These are phyloP conservation scores for Pollenia griseotomentosa DNA, from an alignment of 2,888 invertebrate genomes.

Conservation along the genomic window DNA sequence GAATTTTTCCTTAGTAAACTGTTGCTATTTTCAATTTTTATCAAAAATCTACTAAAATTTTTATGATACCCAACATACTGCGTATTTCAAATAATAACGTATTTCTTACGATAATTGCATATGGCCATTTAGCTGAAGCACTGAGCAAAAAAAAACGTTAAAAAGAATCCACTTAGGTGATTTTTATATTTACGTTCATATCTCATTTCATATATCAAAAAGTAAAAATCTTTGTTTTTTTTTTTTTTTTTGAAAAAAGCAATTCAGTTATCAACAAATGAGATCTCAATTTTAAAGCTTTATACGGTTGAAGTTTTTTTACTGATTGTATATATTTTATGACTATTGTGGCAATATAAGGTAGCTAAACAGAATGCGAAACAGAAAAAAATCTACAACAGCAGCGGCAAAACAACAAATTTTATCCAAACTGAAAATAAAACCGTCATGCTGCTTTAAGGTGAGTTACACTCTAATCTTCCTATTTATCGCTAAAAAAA, in stretches of 20 bases:
- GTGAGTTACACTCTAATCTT: constrained; percentile 72
- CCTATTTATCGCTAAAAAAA: constrained; percentile 70
- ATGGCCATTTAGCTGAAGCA: constrained; percentile 51
- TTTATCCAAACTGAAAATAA: constrained; percentile 60
- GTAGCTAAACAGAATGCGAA: constrained; percentile 53
- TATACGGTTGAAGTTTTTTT: constrained; percentile 64
- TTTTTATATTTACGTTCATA: constrained; percentile 72
- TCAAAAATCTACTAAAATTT: constrained; percentile 59
- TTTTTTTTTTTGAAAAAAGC: constrained; percentile 66
- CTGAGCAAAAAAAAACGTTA: constrained; percentile 11
- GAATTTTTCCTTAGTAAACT: neutral
- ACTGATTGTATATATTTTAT: constrained; percentile 65
- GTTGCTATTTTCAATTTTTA: constrained; percentile 27
- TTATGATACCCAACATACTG: constrained; percentile 54
- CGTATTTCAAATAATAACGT: constrained; percentile 55
- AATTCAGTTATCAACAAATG: constrained; percentile 73
- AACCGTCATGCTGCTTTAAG: constrained; percentile 70
- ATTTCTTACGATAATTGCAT: constrained; percentile 52
- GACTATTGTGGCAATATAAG: constrained; percentile 72
- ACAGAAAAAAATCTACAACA: neutral
- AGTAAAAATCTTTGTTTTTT: constrained; percentile 64
- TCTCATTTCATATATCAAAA: constrained; percentile 73
- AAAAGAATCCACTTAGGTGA: constrained; percentile 65
- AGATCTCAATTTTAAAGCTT: constrained; percentile 74
- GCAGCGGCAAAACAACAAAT: constrained; percentile 11